Evolutionary conservation across 2,888 invertebrate genomes (phyloP).

Genomic region (Flabesymbios commensalis): DNA sequence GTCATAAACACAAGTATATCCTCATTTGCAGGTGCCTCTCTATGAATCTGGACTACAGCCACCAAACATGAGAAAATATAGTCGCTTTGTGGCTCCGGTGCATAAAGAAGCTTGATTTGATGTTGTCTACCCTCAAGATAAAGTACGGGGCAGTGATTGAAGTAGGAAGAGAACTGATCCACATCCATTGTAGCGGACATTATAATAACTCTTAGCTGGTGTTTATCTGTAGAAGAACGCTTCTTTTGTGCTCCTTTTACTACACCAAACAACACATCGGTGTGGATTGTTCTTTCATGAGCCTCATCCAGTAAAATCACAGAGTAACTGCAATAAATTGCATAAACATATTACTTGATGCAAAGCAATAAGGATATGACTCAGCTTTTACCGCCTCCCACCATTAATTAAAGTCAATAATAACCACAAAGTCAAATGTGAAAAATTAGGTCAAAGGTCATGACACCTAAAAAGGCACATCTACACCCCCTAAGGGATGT

Average conservation of each 20-base stretch:
- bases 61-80: slow-evolving; percentile 82
- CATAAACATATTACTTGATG: too few relatives aligned
- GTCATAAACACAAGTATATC: slow-evolving; percentile 92
- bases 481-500: too few relatives aligned
- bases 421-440: too few relatives aligned
- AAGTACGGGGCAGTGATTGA: slow-evolving; percentile 81
- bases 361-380: too few relatives aligned
- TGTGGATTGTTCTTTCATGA: slow-evolving; percentile 91
- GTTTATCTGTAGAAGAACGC: too few relatives aligned
- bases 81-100: slow-evolving; percentile 67
- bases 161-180: slow-evolving; percentile 87
- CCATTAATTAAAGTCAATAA: too few relatives aligned
- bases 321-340: slow-evolving; percentile 68
- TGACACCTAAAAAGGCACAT: too few relatives aligned
- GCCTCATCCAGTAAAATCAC: slow-evolving; percentile 90
- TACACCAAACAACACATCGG: slow-evolving; percentile 91
- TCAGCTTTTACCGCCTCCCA: too few relatives aligned
- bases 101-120: slow-evolving; percentile 66
- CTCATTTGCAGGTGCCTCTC: slow-evolving; percentile 76
- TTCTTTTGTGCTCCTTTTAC: slow-evolving; percentile 82
- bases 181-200: slow-evolving; percentile 98
- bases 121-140: slow-evolving; percentile 88
- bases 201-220: too few relatives aligned
- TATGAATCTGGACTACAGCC: slow-evolving; percentile 87
- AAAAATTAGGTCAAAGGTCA: too few relatives aligned